Base-by-base conservation (phyloP, 2,797 vertebrate genomes). In the Astyanax mexicanus region DNA sequence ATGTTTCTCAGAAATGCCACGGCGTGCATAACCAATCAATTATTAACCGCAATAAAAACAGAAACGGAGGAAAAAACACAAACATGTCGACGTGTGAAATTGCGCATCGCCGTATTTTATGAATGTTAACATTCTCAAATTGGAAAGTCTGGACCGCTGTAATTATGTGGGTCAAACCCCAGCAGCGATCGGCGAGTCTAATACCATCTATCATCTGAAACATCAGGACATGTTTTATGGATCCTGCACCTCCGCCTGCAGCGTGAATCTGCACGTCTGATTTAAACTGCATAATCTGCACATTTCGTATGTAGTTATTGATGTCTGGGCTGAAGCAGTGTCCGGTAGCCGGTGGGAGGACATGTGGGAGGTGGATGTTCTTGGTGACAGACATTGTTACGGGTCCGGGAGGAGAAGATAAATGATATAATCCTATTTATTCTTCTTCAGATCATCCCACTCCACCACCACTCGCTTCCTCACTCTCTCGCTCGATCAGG, bases 381-480 rank as follows among this genome's bases (percentile, higher is more conserved):
- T 29, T 75, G 40, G 58, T 80, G 78, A 79, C 78, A 78, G 75
- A 35, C 58, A 71, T 60, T 75, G 70, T 80, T 32, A 67, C 12
- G 40, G 73, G 67, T 58, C 79, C 37, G 37, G 60, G 68, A 76
- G 64, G 67, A 67, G 64, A 61, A 76, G 32, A 69, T 80, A 79
- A 80, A 71, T 38, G 61, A n/a, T n/a, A n/a, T n/a, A n/a, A n/a
- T n/a, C n/a, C 68, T 44, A 60, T 80, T 58, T 64, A 55, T 77
- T 71, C 69, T 42, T 51, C 23, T 42, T n/a, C n/a, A n/a, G n/a
- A n/a, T n/a, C n/a, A n/a, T n/a, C n/a, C n/a, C n/a, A n/a, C n/a
- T n/a, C n/a, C n/a, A n/a, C n/a, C n/a, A n/a, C n/a, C n/a, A n/a
- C n/a, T n/a, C n/a, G n/a, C n/a, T n/a, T n/a, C n/a, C n/a, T n/a